phyloP scores from a whole-genome alignment of 37 sponge, comb jelly and placozoan genomes.

The Oopsacas minuta region DNA sequence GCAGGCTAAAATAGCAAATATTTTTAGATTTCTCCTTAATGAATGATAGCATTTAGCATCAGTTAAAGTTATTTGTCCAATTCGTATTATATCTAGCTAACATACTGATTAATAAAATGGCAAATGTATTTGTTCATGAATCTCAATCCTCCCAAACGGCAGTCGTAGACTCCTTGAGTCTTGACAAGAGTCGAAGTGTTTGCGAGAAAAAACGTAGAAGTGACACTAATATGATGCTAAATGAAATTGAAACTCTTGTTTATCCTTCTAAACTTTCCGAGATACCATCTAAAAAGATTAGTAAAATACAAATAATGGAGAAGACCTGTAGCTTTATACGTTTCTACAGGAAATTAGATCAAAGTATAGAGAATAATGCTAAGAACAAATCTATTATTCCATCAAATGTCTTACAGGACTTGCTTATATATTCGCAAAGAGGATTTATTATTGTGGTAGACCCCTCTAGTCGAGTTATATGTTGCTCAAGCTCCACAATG shows the following conservation, averaged over 20 bases:
- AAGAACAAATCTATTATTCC: neutral
- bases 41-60: too few species aligned
- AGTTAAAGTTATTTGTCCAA: too few species aligned
- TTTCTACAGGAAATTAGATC: neutral
- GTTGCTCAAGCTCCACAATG: neutral
- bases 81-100: too few species aligned
- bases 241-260: neutral
- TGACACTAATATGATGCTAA: neutral
- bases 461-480: neutral
- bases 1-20: too few species aligned
- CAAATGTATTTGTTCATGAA: too few species aligned
- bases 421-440: neutral
- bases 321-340: neutral
- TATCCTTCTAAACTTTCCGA: neutral
- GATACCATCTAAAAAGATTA: neutral
- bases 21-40: too few species aligned
- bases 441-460: neutral
- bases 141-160: too few species aligned
- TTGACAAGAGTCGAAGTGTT: neutral
- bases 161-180: too few species aligned
- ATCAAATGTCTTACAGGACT: neutral
- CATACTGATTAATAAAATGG: too few species aligned
- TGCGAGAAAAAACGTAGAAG: slow-evolving; percentile 3
- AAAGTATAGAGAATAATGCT: neutral
- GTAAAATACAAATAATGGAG: neutral